Conservation (phyloP, 2,797 vertebrate species). For the Tamandua tetradactyla region DNA sequence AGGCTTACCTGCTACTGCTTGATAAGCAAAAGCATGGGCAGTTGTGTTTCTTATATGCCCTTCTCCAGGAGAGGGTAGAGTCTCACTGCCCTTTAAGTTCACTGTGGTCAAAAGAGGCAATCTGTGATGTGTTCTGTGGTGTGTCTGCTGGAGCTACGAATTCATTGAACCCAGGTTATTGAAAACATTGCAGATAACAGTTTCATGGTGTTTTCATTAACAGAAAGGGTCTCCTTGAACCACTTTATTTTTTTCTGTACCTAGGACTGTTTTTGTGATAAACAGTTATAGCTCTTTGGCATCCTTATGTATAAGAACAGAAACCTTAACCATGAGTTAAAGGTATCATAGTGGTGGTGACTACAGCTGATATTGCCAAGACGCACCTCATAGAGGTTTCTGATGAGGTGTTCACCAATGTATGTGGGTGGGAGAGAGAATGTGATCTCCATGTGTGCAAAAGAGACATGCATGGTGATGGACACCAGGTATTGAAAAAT, state of each 20-base stretch:
- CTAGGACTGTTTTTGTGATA: background rate
- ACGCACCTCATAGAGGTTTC: background rate
- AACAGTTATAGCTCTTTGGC: background rate
- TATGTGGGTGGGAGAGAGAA: background rate
- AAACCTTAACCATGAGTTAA: background rate
- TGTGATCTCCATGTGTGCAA: background rate
- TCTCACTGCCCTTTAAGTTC: background rate
- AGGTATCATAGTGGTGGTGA: background rate
- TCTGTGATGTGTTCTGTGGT: background rate
- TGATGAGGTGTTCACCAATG: too few relatives aligned
- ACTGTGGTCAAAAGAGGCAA: background rate
- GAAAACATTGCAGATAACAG: background rate
- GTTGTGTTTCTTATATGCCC: conserved; percentile 21
- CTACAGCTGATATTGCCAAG: background rate
- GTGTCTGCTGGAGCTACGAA: background rate
- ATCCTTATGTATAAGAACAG: background rate
- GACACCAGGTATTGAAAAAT: conserved; percentile 17
- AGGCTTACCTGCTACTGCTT: background rate
- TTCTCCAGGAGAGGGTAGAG: background rate
- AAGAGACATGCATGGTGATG: background rate
- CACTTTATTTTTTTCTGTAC: background rate
- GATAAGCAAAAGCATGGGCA: background rate
- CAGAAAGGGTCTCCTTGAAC: background rate
- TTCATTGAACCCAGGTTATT: background rate
- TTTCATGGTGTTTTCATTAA: background rate